Base-by-base conservation (phyloP, 1,140 invertebrate genomes). In the Drosophila triauraria region DNA sequence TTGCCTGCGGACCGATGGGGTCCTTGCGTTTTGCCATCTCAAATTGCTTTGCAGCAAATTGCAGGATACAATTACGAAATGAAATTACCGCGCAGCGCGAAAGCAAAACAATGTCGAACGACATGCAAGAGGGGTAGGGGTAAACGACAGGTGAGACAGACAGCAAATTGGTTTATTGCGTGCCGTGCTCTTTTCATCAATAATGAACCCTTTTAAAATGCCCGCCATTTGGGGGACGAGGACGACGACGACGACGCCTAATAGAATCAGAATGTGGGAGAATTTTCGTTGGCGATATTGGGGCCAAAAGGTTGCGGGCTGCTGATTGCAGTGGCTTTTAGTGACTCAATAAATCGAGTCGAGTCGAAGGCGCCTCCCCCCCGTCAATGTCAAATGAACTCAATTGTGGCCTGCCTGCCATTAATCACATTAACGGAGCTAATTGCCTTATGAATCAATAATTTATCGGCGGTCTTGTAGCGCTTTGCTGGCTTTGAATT, bases 161-260 rank as follows among this genome's bases (percentile, higher is more conserved):
- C 53, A 50, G 57, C 38, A 87, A 88, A 88, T 87, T 87, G 60
- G 76, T 72, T 83, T 80, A 88, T 80, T 68, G 82, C 79, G 79
- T 86, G 82, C 71, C 58, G 42, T 62, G n/a, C 23, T 47, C 61
- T 58, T 27, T 56, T 59, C 58, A 84, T 64, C 57, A 70, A 87
- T 75, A 87, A 69, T 62, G 54, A 72, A 79, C 32, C 59, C 65
- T 67, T 78, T 63, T 61, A 53, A 79, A 68, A 69, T 60, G 60
- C 27, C n/a, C 38, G 62, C 27, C 27, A 15, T 35, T 23, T 12
- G 35, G 30, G 46, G 25, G 20, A 40, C 35, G 40, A 23, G 50
- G 23, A 25, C 62, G 25, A 9, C 20, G 20, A 38, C 35, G 40
- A 23, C 61, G 23, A 25, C 63, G 68, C 42, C 62, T 86, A 69